Evolutionary conservation across 2,113 vertebrate species (phyloP).

Genomic region (Struthidea cinerea): DNA sequence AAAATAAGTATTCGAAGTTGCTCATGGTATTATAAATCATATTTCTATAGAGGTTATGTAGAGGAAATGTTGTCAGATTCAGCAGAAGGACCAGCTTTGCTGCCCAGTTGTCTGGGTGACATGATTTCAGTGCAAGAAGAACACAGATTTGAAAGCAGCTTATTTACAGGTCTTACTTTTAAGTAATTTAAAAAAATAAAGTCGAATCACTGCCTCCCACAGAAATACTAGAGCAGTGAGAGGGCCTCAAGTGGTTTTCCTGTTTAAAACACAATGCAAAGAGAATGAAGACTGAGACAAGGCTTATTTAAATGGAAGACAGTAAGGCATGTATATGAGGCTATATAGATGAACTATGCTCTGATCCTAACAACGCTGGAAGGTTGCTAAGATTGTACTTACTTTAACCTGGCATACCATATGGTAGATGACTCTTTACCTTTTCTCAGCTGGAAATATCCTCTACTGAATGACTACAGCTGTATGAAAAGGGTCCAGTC

Average conservation of each 20-base stretch:
- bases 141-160: background rate
- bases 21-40: background rate
- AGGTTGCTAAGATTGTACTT: background rate
- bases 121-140: background rate
- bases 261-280: background rate
- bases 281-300: background rate
- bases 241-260: background rate
- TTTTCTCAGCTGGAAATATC: background rate
- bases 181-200: background rate
- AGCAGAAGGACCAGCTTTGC: background rate
- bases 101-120: background rate
- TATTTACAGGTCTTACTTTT: background rate
- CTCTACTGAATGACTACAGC: background rate
- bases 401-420: background rate
- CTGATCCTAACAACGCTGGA: background rate
- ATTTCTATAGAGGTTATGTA: background rate
- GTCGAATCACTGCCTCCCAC: background rate
- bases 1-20: background rate
- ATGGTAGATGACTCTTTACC: background rate
- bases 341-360: background rate
- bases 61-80: background rate
- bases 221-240: background rate
- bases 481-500: background rate
- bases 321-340: background rate
- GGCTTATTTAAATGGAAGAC: background rate